Evolutionary conservation across 2,797 vertebrate species (phyloP), one percentile per base, ranked within the genome.

Genomic region (Arctocebus calabarensis): DNA sequence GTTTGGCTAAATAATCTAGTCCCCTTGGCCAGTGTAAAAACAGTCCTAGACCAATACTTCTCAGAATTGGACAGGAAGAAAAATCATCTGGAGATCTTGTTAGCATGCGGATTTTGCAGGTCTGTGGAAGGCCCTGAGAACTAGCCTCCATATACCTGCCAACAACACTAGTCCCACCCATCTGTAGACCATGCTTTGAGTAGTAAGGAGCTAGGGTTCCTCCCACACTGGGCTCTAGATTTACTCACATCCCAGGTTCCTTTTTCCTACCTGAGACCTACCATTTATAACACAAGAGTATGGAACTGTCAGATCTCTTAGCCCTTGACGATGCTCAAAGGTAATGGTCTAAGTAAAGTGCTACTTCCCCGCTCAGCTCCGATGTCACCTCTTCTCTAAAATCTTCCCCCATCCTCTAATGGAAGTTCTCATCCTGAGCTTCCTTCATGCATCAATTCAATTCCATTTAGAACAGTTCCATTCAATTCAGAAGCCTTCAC

Each of bases 401-500:
- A 62, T 62, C 70, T 73, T 71, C 3, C 17, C 9, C 11, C 71
- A 0, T 57, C 88, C 64, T 84, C 87, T 68, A 52, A 9, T 10
- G 19, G 32, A 89, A 78, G 43, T 75, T 83, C 81, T 75, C 10
- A 48, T 71, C 37, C n/a, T 62, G 84, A 68, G 62, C 4, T 52
- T 55, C 79, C 52, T 66, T 70, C n/a, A 57, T 37, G 34, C 75
- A 70, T 91, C 57, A 45, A 3, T 78, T 48, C 84, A 89, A 27
- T 77, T 84, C 64, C 22, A 20, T 73, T 84, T 82, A 64, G 59
- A 89, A 61, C 32, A 79, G 59, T 71, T 73, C 40, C 40, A 1
- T 66, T n/a, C 55, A 75, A 40, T 55, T 43, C 84, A 90, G 68
- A 95, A 90, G 74, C 5, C 37, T 85, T 92, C 87, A 48, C 16